phyloP scores from a whole-genome alignment of 2,888 invertebrate genomes.

The Blastobasis adustella region DNA sequence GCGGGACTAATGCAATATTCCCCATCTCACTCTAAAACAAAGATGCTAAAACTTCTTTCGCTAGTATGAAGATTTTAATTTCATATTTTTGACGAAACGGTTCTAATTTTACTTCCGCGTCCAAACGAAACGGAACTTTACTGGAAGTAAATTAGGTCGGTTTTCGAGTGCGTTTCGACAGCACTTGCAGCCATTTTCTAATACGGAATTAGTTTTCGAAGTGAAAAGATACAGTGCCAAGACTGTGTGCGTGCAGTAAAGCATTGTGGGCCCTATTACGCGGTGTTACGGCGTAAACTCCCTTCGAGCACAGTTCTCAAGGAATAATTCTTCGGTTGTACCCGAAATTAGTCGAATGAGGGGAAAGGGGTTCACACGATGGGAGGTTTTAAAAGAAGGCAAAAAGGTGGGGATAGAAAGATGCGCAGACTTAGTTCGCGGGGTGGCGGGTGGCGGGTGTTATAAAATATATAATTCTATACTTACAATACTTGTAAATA shows the following conservation, averaged over 20 bases:
- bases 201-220: slow-evolving; percentile 73
- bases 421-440: slow-evolving; percentile 75
- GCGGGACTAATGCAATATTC: slow-evolving; percentile 69
- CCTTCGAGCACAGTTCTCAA: slow-evolving; percentile 37
- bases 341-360: slow-evolving; percentile 75
- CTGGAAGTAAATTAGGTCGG: slow-evolving; percentile 13
- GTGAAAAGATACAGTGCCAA: slow-evolving; percentile 75
- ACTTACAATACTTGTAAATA: slow-evolving; percentile 76
- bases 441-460: slow-evolving; percentile 49
- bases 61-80: slow-evolving; percentile 76
- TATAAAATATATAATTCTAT: slow-evolving; percentile 76
- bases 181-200: slow-evolving; percentile 71
- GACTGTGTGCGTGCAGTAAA: slow-evolving; percentile 43
- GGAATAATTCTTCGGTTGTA: slow-evolving; percentile 75
- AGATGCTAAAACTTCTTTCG: slow-evolving; percentile 76
- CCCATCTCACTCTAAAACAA: slow-evolving; percentile 73
- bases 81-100: slow-evolving; percentile 75
- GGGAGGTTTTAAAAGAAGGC: slow-evolving; percentile 75
- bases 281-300: slow-evolving; percentile 36
- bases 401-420: slow-evolving; percentile 75
- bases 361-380: slow-evolving; percentile 72
- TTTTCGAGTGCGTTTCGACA: slow-evolving; percentile 14
- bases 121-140: slow-evolving; percentile 28
- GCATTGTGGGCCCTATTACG: slow-evolving; percentile 33
- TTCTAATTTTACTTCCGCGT: slow-evolving; percentile 56